A percentile compares a stretch with the other conserved stretches of the same genome.
phyloP scores from a whole-genome alignment of 1,140 invertebrate species.

The Cardiocondyla obscurior region DNA sequence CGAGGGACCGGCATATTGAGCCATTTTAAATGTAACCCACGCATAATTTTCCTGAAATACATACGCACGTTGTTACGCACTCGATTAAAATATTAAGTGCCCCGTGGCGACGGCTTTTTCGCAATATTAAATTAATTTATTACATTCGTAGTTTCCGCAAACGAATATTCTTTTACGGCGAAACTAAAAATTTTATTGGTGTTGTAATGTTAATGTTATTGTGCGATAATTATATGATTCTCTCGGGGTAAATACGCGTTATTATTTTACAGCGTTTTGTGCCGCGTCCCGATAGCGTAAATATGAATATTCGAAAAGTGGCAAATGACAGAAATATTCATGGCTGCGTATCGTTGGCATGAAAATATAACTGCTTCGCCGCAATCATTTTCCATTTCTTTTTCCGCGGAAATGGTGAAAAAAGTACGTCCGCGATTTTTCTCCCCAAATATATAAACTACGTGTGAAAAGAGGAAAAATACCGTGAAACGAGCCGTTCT shows the following conservation, averaged over 20 bases:
- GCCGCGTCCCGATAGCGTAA: background rate
- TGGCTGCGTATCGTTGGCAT: background rate
- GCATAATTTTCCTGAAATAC: background rate
- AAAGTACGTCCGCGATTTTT: slow-evolving; percentile 36
- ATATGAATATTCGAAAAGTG: background rate
- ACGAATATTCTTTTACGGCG: background rate
- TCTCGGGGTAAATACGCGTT: background rate
- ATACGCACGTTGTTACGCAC: background rate
- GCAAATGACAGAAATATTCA: background rate
- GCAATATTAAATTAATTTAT: background rate
- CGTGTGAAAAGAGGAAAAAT: slow-evolving; percentile 34
- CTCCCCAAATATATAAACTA: slow-evolving; percentile 46
- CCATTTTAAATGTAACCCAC: background rate
- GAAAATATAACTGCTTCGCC: slow-evolving; percentile 15
- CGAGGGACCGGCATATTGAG: background rate
- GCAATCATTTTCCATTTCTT: slow-evolving; percentile 7
- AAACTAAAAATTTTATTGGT: background rate
- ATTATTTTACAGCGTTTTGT: background rate
- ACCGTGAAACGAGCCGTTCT: slow-evolving; percentile 30
- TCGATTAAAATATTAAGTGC: background rate
- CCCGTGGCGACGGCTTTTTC: background rate
- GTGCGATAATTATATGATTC: too few species aligned
- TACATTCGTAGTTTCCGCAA: background rate
- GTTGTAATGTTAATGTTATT: background rate
- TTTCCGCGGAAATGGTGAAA: background rate